Evolutionary conservation across 2,797 vertebrate genomes (phyloP).

Genomic region (Cyclura pinguis): DNA sequence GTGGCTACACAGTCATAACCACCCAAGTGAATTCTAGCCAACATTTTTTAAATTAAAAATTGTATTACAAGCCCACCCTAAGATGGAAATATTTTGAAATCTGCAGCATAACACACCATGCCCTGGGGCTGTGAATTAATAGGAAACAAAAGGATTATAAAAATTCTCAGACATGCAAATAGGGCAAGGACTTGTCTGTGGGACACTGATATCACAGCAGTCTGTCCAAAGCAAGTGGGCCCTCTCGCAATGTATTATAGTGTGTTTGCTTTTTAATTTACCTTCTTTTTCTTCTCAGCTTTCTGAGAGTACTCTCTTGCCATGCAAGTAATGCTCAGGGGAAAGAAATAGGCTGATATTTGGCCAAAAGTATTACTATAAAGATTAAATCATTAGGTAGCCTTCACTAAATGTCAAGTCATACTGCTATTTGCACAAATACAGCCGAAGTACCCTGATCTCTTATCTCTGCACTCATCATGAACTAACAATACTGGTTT

Average conservation of each 20-base stretch:
- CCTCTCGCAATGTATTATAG: background rate
- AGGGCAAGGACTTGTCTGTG: too few relatives aligned
- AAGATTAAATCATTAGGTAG: background rate
- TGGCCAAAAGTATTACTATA: background rate
- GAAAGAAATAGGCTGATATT: background rate
- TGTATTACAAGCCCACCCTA: background rate
- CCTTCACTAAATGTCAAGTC: background rate
- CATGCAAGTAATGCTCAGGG: background rate
- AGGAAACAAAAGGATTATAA: background rate
- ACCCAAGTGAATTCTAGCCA: too few relatives aligned
- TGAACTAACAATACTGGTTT: slow-evolving; percentile 13
- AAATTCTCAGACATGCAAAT: background rate
- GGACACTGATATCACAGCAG: background rate
- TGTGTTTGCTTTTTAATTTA: too few relatives aligned
- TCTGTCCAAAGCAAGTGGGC: background rate
- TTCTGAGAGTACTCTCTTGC: background rate
- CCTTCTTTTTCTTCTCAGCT: background rate
- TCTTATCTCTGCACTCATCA: background rate
- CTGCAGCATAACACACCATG: background rate
- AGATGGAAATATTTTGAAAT: background rate
- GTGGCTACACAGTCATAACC: too few relatives aligned
- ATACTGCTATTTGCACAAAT: background rate
- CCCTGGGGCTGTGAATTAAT: background rate
- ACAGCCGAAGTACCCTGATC: background rate
- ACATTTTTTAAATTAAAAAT: background rate